Percentiles rank a stretch among this genome's conserved stretches.
phyloP scores from a whole-genome alignment of 2,113 vertebrate genomes.

The Brevimyrus niger region DNA sequence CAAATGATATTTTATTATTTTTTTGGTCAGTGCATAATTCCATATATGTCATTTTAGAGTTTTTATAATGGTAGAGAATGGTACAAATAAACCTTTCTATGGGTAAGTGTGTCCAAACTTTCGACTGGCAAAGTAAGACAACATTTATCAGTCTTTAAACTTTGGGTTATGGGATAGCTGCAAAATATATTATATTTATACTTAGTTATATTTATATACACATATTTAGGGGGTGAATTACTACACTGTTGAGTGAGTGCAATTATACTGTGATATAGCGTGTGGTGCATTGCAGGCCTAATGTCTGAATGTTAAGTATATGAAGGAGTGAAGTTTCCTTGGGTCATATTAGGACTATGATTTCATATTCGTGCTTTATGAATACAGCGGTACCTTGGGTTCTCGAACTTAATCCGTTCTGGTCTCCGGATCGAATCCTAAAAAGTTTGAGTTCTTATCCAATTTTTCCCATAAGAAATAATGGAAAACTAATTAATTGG shows the following conservation, averaged over 20 bases:
- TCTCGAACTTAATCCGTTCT: no score
- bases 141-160: not conserved
- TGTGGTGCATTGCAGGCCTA: not conserved
- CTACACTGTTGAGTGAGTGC: not conserved
- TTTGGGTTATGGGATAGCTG: not conserved
- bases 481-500: no score
- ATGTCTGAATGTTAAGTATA: not conserved
- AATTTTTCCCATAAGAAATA: no score
- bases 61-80: not conserved
- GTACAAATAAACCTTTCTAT: not conserved
- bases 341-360: not conserved
- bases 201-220: no score
- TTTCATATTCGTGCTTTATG: not conserved
- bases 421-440: no score
- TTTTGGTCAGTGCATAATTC: not conserved
- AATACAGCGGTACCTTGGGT: no score
- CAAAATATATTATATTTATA: not conserved
- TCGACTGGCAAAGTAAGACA: not conserved
- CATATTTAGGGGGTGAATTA: not conserved
- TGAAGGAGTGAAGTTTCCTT: not conserved
- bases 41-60: not conserved
- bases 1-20: not conserved
- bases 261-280: not conserved
- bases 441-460: no score
- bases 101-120: not conserved